Evolutionary conservation across 2,797 vertebrate genomes (phyloP).

Genomic region (Sebastolobus altivelis): DNA sequence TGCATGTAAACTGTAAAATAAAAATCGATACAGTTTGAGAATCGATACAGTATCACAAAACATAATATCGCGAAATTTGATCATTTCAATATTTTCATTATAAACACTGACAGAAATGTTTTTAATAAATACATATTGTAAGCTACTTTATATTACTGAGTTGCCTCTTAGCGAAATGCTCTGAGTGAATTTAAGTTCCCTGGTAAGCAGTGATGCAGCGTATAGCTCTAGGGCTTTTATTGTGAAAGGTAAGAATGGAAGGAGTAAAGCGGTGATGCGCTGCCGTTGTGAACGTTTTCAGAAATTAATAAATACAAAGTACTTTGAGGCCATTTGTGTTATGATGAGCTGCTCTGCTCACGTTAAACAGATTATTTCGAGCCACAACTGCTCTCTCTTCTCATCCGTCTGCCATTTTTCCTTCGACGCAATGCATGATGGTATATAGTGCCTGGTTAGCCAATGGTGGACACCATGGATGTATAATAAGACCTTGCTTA

Average conservation of each 20-base stretch:
- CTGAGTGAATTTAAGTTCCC: background rate
- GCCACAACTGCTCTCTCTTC: background rate
- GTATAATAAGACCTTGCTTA: background rate
- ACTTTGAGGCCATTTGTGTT: background rate
- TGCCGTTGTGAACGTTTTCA: no score
- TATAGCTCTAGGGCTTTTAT: background rate
- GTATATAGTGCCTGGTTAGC: background rate
- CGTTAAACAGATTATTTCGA: background rate
- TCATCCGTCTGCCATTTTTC: background rate
- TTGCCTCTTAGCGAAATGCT: background rate
- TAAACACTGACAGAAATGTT: no score
- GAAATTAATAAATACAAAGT: background rate
- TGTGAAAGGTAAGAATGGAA: background rate
- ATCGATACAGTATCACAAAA: no score
- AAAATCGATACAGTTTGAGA: no score
- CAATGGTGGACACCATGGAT: background rate
- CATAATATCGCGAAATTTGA: no score
- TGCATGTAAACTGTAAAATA: no score
- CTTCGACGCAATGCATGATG: background rate
- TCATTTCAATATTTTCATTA: no score
- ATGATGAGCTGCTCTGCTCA: background rate
- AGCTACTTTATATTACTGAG: background rate
- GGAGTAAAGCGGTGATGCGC: no score
- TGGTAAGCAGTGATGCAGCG: background rate
- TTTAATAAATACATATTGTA: background rate